Evolutionary conservation across 1,140 invertebrate genomes (phyloP).

Genomic region (Stegodyphus dumicola): DNA sequence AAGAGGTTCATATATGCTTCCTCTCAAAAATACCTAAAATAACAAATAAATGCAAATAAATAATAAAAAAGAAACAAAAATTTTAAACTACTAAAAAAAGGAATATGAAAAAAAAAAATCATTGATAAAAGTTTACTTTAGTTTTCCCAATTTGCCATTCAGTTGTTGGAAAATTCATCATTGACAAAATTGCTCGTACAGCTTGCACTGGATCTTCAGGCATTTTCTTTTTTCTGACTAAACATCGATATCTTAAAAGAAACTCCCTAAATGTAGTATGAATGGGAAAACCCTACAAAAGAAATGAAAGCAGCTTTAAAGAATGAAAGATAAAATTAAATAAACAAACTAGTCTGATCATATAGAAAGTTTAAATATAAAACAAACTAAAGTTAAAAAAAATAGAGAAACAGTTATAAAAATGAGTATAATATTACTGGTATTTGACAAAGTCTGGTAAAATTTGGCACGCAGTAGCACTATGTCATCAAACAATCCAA

Average conservation of each 20-base stretch:
- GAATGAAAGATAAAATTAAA: too few relatives aligned
- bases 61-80: background rate
- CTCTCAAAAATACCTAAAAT: slow-evolving; percentile 80
- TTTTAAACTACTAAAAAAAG: background rate
- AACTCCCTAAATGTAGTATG: slow-evolving; percentile 85
- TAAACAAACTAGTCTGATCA: too few relatives aligned
- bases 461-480: too few relatives aligned
- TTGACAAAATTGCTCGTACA: slow-evolving; percentile 70
- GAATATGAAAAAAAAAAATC: background rate
- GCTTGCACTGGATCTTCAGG: slow-evolving; percentile 55
- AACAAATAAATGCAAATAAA: background rate
- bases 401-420: too few relatives aligned
- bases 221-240: slow-evolving; percentile 62
- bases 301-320: background rate
- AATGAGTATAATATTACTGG: too few relatives aligned
- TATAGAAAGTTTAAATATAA: too few relatives aligned
- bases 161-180: slow-evolving; percentile 74
- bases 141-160: slow-evolving; percentile 93
- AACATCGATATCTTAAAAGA: slow-evolving; percentile 80
- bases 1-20: slow-evolving; percentile 85
- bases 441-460: too few relatives aligned
- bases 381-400: too few relatives aligned
- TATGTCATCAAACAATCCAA: too few relatives aligned
- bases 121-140: slow-evolving; percentile 70
- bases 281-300: slow-evolving; percentile 84